Evolutionary conservation across 2,888 invertebrate genomes (phyloP).

Genomic region (Seira ritae): DNA sequence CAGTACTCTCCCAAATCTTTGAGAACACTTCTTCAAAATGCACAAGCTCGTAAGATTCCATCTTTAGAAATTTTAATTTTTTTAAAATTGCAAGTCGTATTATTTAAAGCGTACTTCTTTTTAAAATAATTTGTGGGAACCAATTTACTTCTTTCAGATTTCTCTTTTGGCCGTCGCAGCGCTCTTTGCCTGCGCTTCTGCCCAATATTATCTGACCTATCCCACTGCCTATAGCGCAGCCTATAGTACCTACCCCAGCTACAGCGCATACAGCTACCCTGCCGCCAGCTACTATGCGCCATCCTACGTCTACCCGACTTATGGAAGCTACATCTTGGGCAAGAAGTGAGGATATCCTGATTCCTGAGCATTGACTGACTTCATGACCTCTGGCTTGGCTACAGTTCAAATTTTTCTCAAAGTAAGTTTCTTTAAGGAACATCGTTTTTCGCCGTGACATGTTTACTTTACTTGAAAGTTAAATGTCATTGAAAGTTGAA

Average conservation of each 20-base stretch:
- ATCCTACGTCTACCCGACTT: slow-evolving; percentile 40
- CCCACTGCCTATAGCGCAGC: not conserved
- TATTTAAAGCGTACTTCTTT: not conserved
- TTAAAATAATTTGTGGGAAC: not conserved
- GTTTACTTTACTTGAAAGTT: too few species aligned
- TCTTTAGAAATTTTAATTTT: not conserved
- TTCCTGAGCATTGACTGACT: not conserved
- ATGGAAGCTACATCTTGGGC: slow-evolving; percentile 32
- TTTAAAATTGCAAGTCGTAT: not conserved
- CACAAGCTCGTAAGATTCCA: slow-evolving; percentile 39
- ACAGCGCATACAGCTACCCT: not conserved
- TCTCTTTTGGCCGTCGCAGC: slow-evolving; percentile 35
- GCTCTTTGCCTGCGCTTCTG: slow-evolving; percentile 35
- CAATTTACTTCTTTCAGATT: slow-evolving; percentile 22
- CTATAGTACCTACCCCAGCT: not conserved
- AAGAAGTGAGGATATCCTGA: slow-evolving; percentile 55
- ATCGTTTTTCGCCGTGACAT: too few species aligned
- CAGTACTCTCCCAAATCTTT: not conserved
- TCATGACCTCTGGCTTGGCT: not conserved
- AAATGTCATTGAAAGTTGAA: too few species aligned
- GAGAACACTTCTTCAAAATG: slow-evolving; percentile 13
- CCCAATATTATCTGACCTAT: slow-evolving; percentile 43
- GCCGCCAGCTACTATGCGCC: slow-evolving; percentile 17
- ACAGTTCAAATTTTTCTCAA: not conserved
- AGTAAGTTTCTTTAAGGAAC: too few species aligned